phyloP scores from a whole-genome alignment of 2,113 vertebrate species.

The Sapayoa aenigma region DNA sequence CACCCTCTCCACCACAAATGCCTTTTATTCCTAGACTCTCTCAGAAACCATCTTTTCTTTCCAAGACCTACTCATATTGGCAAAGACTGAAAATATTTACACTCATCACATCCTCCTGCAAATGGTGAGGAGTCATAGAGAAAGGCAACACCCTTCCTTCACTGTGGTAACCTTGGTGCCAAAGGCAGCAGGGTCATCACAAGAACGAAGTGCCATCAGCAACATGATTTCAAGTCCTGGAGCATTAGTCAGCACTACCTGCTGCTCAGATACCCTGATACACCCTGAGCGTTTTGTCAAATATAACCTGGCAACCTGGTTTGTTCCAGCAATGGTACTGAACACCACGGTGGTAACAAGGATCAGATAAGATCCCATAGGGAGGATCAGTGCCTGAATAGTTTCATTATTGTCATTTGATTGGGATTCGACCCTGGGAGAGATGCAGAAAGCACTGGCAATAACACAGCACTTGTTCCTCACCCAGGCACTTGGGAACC shows the following conservation, averaged over 20 bases:
- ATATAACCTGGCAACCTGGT: neutral
- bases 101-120: neutral
- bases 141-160: constrained; percentile 39
- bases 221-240: neutral
- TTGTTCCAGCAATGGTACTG: neutral
- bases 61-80: neutral
- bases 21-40: neutral
- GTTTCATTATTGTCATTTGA: neutral
- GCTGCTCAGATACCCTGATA: neutral
- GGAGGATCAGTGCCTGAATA: neutral
- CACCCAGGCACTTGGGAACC: neutral
- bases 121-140: neutral
- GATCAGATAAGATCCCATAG: neutral
- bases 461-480: neutral
- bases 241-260: constrained; percentile 8
- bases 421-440: neutral
- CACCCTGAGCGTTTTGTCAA: neutral
- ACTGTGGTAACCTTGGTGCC: neutral
- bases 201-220: neutral
- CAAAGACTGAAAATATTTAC: neutral
- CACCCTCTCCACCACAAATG: neutral
- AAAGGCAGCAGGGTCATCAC: neutral
- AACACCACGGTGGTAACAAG: neutral
- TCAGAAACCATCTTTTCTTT: neutral
- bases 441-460: neutral